These are phyloP conservation scores for Drosophila ercepeae DNA, from an alignment of 1,140 invertebrate genomes.

Conservation along the genomic window DNA sequence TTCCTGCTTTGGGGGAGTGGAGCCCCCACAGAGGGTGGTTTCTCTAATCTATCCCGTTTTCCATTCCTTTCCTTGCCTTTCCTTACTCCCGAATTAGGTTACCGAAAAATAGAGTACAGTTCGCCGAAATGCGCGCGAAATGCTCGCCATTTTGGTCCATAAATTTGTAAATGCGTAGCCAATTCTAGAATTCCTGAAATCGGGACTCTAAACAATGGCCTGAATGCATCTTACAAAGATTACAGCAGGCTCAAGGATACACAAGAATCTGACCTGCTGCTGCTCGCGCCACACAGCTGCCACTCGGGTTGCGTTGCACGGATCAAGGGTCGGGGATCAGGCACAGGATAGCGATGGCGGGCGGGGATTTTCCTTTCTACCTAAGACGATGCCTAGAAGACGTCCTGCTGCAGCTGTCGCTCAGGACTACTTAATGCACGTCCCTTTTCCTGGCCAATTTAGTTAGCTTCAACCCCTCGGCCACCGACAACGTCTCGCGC, in stretches of 20 bases:
- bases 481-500: conserved; percentile 67
- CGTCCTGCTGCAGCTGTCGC: conserved; percentile 52
- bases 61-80: too few species aligned
- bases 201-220: conserved; percentile 10
- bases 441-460: conserved; percentile 49
- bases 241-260: conserved; percentile 13
- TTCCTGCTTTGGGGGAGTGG: conserved; percentile 5
- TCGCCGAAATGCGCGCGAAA: conserved; percentile 54
- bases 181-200: conserved; percentile 33
- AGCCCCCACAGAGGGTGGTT: conserved; percentile 10
- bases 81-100: conserved; percentile 29
- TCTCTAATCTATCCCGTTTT: conserved; percentile 19
- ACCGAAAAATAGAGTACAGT: conserved; percentile 11
- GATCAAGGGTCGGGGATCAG: conserved; percentile 50
- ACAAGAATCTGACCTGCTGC: conserved; percentile 68
- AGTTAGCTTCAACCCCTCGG: conserved; percentile 53
- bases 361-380: conserved; percentile 35
- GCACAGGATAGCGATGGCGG: conserved; percentile 11
- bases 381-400: conserved; percentile 17
- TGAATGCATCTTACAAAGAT: conserved; percentile 8
- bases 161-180: conserved; percentile 28
- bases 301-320: conserved; percentile 34
- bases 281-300: conserved; percentile 56
- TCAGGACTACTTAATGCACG: conserved; percentile 68
- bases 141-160: conserved; percentile 44